Conservation (phyloP, 2,888 invertebrate species). For the Horisme vitalbata region DNA sequence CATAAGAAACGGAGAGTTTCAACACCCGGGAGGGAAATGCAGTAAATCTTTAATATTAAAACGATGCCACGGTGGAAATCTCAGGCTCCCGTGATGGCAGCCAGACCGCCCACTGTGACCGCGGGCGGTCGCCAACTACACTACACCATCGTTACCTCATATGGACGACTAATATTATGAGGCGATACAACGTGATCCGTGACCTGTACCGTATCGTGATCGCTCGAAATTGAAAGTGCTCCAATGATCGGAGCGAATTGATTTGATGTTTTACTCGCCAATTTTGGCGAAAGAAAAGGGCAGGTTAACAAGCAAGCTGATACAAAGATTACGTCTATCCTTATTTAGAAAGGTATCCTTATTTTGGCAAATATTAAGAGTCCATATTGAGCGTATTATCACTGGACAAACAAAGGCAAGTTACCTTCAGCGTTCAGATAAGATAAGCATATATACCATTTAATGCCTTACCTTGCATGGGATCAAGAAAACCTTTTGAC, state of each 20-base stretch:
- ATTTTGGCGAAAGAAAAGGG: constrained; percentile 24
- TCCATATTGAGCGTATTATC: constrained; percentile 48
- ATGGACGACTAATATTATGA: constrained; percentile 38
- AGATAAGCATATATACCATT: constrained; percentile 33
- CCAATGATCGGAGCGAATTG: constrained; percentile 23
- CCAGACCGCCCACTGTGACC: constrained; percentile 29
- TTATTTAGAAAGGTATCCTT: constrained; percentile 32
- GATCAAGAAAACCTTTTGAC: constrained; percentile 27
- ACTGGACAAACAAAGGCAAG: constrained; percentile 53
- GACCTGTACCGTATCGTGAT: constrained; percentile 42
- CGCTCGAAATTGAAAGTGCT: constrained; percentile 44
- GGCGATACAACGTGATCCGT: constrained; percentile 33
- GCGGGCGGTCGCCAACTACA: constrained; percentile 22
- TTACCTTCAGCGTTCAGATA: constrained; percentile 35
- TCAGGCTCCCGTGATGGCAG: constrained; percentile 32
- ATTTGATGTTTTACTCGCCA: constrained; percentile 29
- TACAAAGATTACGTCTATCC: constrained; percentile 22
- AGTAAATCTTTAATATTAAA: constrained; percentile 22
- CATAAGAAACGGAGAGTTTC: constrained; percentile 10
- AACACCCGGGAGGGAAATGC: constrained; percentile 9
- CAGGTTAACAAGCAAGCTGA: constrained; percentile 14
- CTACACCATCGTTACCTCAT: constrained; percentile 38
- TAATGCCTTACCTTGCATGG: constrained; percentile 25
- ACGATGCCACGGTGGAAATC: constrained; percentile 35
- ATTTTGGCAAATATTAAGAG: constrained; percentile 49